A percentile compares a stretch with the other conserved stretches of the same genome.
Conservation (phyloP, 2,113 vertebrate genomes). For the Varanus komodoensis region DNA sequence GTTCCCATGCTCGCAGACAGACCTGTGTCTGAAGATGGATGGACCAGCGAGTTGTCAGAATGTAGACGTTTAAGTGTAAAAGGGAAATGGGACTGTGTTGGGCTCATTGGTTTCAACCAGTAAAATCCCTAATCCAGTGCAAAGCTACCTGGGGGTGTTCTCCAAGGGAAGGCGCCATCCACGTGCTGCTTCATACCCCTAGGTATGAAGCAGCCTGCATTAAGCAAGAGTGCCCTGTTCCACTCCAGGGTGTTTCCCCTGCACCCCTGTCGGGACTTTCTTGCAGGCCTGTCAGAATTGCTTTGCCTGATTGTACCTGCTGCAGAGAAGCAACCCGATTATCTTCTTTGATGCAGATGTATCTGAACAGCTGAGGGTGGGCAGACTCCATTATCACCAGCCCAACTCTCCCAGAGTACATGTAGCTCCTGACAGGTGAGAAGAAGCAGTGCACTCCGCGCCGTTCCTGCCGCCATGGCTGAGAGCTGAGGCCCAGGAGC, state of each 20-base stretch:
- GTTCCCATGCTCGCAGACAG: neutral
- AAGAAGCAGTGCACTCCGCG: neutral
- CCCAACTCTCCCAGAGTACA: slow-evolving; percentile 1
- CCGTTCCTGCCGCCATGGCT: neutral
- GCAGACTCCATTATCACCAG: neutral
- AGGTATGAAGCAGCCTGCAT: neutral
- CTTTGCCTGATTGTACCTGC: neutral
- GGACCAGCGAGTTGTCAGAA: neutral
- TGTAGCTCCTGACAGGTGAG: slow-evolving; percentile 34
- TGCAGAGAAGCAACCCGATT: neutral
- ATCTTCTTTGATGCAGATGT: neutral
- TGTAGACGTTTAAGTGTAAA: neutral
- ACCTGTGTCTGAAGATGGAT: neutral
- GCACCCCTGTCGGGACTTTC: accelerated
- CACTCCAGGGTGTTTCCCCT: neutral
- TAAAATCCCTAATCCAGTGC: neutral
- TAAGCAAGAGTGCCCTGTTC: neutral
- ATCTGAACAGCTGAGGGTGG: neutral
- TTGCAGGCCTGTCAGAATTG: neutral
- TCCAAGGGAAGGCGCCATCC: neutral
- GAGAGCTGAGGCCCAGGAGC: neutral
- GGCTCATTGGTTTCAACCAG: neutral
- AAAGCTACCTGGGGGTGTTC: neutral
- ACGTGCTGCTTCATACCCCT: neutral
- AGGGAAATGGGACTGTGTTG: neutral